These are phyloP conservation scores for Cinara cedri DNA, from an alignment of 2,888 invertebrate genomes.

Conservation along the genomic window DNA sequence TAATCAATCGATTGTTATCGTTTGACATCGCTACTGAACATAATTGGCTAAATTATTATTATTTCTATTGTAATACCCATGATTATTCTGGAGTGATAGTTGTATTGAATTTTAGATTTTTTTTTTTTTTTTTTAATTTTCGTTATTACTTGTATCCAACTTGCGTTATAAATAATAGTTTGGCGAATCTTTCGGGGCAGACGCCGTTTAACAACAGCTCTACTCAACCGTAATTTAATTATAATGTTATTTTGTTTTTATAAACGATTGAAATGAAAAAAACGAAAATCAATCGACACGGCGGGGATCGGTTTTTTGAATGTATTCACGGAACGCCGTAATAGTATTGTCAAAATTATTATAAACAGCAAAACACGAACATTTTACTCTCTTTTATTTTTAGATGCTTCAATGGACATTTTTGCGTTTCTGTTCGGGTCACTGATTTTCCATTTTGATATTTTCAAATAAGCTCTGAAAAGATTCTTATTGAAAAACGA, in stretches of 20 bases:
- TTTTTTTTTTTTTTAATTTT: no score
- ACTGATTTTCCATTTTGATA: slow-evolving; percentile 27
- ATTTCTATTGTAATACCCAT: no score
- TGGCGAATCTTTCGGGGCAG: not conserved
- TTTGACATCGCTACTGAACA: no score
- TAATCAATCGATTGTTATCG: no score
- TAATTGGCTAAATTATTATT: no score
- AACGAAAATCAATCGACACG: slow-evolving; percentile 22
- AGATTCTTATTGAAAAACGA: slow-evolving; percentile 13
- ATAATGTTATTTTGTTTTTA: slow-evolving; percentile 35
- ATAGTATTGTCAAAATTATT: slow-evolving; percentile 27
- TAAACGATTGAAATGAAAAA: slow-evolving; percentile 21
- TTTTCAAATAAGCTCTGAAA: not conserved
- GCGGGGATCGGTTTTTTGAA: slow-evolving; percentile 24
- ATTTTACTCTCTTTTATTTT: slow-evolving; percentile 33
- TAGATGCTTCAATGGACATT: slow-evolving; percentile 20
- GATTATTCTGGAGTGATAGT: no score
- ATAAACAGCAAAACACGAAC: slow-evolving; percentile 17
- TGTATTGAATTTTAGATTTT: no score
- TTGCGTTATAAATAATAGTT: no score
- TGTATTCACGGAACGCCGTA: slow-evolving; percentile 22
- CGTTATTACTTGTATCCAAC: no score
- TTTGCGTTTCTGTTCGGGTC: slow-evolving; percentile 21
- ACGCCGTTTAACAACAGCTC: slow-evolving; percentile 18
- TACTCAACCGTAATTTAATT: slow-evolving; percentile 28